phyloP scores from a whole-genome alignment of 2,888 invertebrate species.

The Lasioglossum morio region DNA sequence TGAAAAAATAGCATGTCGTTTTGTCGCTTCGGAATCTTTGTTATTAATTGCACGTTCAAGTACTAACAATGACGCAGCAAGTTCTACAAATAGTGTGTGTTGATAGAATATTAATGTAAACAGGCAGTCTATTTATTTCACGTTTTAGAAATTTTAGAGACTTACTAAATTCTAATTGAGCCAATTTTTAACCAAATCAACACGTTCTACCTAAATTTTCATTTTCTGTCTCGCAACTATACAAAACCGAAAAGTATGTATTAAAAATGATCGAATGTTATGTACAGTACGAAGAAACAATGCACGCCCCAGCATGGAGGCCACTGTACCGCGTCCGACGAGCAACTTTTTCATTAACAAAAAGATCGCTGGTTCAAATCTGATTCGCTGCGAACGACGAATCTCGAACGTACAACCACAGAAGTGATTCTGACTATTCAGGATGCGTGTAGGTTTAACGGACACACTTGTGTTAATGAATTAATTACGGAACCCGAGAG shows the following conservation, averaged over 20 bases:
- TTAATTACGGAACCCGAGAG: not conserved
- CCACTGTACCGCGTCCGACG: not conserved
- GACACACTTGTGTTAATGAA: not conserved
- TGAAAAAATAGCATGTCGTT: not conserved
- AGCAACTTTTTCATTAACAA: slow-evolving; percentile 3
- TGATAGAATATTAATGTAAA: not conserved
- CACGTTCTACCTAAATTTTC: not conserved
- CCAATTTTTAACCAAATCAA: not conserved
- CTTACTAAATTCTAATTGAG: not conserved
- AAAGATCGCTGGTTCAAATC: not conserved
- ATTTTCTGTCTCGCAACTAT: not conserved
- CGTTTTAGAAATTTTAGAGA: not conserved
- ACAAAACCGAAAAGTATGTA: not conserved
- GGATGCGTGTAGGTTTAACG: slow-evolving; percentile 15
- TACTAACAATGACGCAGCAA: not conserved
- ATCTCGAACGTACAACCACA: slow-evolving; percentile 16
- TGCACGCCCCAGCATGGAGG: slow-evolving; percentile 21
- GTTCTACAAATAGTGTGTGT: not conserved
- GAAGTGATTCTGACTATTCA: slow-evolving; percentile 26
- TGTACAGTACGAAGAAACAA: not conserved
- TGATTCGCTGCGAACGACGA: not conserved
- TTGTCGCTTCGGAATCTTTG: not conserved
- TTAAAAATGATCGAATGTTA: not conserved
- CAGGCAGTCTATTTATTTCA: not conserved
- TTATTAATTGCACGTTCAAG: not conserved